phyloP scores from a whole-genome alignment of 2,113 vertebrate genomes.

The Bufo bufo region DNA sequence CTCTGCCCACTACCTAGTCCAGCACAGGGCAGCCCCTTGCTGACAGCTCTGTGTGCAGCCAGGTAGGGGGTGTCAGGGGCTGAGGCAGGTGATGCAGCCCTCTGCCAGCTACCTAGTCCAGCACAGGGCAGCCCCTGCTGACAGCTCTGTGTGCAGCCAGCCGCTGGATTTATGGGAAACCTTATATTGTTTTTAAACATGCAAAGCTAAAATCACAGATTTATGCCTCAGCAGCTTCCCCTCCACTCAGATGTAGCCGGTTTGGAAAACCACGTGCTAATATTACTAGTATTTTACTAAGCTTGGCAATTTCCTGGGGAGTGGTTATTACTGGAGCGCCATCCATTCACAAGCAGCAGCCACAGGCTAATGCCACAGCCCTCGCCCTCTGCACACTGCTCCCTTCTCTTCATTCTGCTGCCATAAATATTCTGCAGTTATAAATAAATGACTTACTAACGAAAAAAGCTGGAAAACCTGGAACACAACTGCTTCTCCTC shows the following conservation, averaged over 20 bases:
- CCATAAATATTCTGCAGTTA: slow-evolving; percentile 20
- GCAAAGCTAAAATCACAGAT: slow-evolving; percentile 30
- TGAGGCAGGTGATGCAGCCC: not conserved
- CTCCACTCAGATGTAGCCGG: slow-evolving; percentile 6
- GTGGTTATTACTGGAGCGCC: slow-evolving; percentile 33
- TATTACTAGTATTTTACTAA: slow-evolving; percentile 52
- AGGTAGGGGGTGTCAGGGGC: slow-evolving; percentile 16
- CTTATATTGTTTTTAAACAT: slow-evolving; percentile 39
- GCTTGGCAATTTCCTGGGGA: slow-evolving; percentile 49
- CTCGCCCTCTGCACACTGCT: slow-evolving; percentile 22
- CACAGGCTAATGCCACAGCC: slow-evolving; percentile 38
- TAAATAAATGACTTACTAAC: slow-evolving; percentile 14
- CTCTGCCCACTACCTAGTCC: too few relatives aligned
- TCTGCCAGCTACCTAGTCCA: not conserved
- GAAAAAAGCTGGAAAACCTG: slow-evolving; percentile 5
- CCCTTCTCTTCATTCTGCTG: slow-evolving; percentile 11
- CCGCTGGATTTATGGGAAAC: slow-evolving; percentile 27
- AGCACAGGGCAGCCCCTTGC: too few relatives aligned
- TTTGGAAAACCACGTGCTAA: slow-evolving; percentile 50
- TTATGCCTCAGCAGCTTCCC: slow-evolving; percentile 35
- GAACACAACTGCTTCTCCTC: not conserved
- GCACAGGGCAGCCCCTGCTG: too few relatives aligned
- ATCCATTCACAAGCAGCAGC: slow-evolving; percentile 21
- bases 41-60: not conserved
- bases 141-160: not conserved